These are phyloP conservation scores for Cryptoprocta ferox DNA, from an alignment of 2,797 vertebrate genomes.

Conservation along the genomic window DNA sequence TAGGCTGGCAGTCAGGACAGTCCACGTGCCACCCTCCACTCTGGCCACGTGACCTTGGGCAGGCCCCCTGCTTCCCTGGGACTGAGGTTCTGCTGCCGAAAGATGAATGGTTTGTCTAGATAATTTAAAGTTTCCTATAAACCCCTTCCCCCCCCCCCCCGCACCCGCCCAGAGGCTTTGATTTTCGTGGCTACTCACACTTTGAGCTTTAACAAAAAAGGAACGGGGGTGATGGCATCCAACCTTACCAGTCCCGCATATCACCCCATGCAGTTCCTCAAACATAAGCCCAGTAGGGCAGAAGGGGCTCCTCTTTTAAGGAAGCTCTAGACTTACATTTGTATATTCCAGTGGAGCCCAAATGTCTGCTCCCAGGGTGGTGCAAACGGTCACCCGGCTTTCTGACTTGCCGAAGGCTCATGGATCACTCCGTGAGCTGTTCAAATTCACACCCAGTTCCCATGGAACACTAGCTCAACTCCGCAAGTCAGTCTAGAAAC, in stretches of 20 bases:
- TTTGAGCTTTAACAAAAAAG: neutral
- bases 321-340: neutral
- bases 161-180: neutral
- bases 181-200: neutral
- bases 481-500: neutral
- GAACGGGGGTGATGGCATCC: neutral
- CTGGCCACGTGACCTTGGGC: neutral
- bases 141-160: fast-evolving
- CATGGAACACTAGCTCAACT: fast-evolving
- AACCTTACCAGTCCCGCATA: neutral
- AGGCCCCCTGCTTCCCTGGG: neutral
- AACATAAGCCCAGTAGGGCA: neutral
- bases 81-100: neutral
- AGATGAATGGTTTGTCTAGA: neutral
- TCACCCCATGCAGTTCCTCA: neutral
- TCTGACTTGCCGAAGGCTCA: neutral
- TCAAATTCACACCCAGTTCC: neutral
- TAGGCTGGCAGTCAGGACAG: neutral
- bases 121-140: neutral
- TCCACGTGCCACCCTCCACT: fast-evolving
- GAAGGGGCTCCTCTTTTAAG: neutral
- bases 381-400: neutral
- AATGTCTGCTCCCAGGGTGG: too few species aligned
- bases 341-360: neutral
- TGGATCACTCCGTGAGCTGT: neutral